Conservation (phyloP, 2,797 vertebrate genomes). For the Sebastes glaucus region DNA sequence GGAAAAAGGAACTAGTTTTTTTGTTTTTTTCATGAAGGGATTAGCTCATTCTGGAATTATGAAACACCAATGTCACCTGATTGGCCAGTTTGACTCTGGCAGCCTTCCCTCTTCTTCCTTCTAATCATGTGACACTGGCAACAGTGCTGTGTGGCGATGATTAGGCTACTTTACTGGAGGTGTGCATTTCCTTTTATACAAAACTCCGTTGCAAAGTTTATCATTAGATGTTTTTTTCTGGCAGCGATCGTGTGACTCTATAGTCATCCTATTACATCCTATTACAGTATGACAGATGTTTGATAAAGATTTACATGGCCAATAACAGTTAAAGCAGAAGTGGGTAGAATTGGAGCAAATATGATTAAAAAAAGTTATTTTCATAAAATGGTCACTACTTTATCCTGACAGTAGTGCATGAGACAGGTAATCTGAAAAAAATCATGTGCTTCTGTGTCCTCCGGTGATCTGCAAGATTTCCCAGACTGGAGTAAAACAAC, state of each 20-base stretch:
- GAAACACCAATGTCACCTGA: constrained; percentile 56
- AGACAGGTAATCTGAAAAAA: too few species aligned
- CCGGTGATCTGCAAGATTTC: too few species aligned
- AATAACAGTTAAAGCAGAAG: not conserved
- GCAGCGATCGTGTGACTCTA: not conserved
- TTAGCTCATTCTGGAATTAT: constrained; percentile 70
- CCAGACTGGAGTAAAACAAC: too few species aligned
- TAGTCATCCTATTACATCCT: too few species aligned
- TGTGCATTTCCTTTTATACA: not conserved
- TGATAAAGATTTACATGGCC: not conserved
- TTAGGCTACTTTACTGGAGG: not conserved
- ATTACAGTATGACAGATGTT: not conserved
- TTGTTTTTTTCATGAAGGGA: constrained; percentile 42
- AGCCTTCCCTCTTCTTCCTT: constrained; percentile 41
- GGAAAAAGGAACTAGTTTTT: constrained; percentile 73
- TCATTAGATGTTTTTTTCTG: not conserved
- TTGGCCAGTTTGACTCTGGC: constrained; percentile 37
- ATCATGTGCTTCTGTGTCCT: too few species aligned
- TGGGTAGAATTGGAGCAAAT: too few species aligned
- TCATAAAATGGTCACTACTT: too few species aligned
- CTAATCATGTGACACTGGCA: constrained; percentile 50
- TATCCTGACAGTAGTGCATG: too few species aligned
- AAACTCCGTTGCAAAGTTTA: not conserved
- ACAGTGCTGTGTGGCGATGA: not conserved
- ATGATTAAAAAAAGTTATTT: too few species aligned